These are phyloP conservation scores for Leptinotarsa peninsularis DNA, from an alignment of 2,888 invertebrate species.

Conservation along the genomic window DNA sequence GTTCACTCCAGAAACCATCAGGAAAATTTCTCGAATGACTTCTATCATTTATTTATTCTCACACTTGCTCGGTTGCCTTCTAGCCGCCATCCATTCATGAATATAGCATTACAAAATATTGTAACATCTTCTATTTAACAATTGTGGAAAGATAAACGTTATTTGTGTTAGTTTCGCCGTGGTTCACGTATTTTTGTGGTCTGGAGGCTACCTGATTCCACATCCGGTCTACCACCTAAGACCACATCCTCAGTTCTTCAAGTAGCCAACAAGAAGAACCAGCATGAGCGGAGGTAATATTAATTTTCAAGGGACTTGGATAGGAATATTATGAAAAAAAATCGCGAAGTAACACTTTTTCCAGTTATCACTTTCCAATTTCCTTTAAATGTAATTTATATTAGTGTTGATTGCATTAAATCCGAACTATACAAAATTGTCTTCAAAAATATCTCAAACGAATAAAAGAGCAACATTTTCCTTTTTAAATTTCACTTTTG, in stretches of 20 bases:
- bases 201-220: constrained; percentile 65
- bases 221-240: constrained; percentile 63
- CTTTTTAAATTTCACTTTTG: too few species aligned
- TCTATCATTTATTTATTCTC: constrained; percentile 20
- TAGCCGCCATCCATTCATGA: constrained; percentile 40
- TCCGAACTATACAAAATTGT: too few species aligned
- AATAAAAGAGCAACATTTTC: too few species aligned
- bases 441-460: too few species aligned
- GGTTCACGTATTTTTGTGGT: constrained; percentile 64
- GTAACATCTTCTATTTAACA: constrained; percentile 46
- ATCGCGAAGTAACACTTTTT: neutral
- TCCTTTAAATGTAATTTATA: too few species aligned
- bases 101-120: constrained; percentile 46
- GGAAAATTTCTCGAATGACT: neutral
- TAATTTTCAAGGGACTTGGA: neutral
- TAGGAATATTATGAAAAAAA: neutral
- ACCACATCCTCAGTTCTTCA: constrained; percentile 59
- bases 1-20: neutral
- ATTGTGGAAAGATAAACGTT: constrained; percentile 48
- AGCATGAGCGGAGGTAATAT: constrained; percentile 33
- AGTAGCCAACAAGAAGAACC: constrained; percentile 50
- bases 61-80: constrained; percentile 18
- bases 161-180: constrained; percentile 59
- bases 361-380: too few species aligned
- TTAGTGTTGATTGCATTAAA: too few species aligned